These are phyloP conservation scores for Synodontis membranacea DNA, from an alignment of 2,113 vertebrate species.

Conservation along the genomic window DNA sequence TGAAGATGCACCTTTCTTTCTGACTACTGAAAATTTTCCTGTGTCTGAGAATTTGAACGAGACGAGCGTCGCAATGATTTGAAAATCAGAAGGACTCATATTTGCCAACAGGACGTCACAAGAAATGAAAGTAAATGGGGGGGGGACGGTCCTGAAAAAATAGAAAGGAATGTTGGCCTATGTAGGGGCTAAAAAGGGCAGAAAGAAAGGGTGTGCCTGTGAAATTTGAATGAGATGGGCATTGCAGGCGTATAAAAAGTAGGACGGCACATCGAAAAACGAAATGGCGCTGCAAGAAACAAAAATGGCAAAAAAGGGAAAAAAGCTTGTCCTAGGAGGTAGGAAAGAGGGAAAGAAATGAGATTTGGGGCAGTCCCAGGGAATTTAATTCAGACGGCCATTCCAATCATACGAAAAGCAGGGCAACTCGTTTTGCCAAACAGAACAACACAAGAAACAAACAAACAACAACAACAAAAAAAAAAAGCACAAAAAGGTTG, in stretches of 20 bases:
- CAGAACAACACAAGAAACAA: constrained; percentile 21
- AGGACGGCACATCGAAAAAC: constrained; percentile 1
- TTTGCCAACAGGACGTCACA: neutral
- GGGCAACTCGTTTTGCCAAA: constrained; percentile 20
- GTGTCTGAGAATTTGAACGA: constrained; percentile 15
- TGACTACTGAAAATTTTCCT: neutral
- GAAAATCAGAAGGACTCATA: neutral
- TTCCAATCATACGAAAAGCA: constrained; percentile 34
- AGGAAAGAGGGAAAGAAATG: constrained; percentile 7
- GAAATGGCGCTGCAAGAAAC: neutral
- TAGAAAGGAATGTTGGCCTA: neutral
- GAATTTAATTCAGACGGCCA: constrained; percentile 31
- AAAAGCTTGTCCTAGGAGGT: neutral
- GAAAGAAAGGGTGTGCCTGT: constrained; percentile 11
- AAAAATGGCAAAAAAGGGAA: neutral
- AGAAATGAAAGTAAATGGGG: neutral
- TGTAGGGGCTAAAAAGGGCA: neutral
- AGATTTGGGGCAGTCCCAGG: constrained; percentile 11
- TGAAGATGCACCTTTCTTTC: constrained; percentile 20
- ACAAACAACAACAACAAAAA: constrained; percentile 2
- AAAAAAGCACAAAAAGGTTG: constrained; percentile 2
- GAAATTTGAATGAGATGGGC: constrained; percentile 15
- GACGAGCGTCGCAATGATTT: neutral
- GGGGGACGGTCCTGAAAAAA: neutral
- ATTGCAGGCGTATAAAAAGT: constrained; percentile 3